A percentile compares a stretch with the other conserved stretches of the same genome.
phyloP scores from a whole-genome alignment of 1,140 invertebrate species.

The Asobara japonica region DNA sequence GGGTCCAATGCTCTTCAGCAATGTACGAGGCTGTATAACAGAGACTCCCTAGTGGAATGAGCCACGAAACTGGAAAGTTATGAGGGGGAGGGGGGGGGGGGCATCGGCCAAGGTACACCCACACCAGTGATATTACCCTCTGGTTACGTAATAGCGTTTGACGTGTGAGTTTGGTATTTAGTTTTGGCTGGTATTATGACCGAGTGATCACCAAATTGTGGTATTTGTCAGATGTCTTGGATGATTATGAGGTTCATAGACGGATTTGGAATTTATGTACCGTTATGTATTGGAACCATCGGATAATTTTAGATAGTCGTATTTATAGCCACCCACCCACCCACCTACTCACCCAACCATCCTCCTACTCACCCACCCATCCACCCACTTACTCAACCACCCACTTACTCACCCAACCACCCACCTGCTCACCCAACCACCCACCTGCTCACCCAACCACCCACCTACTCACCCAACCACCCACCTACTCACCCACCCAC shows the following conservation, averaged over 20 bases:
- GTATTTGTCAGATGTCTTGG: neutral
- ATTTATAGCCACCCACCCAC: too few relatives aligned
- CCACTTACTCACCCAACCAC: too few relatives aligned
- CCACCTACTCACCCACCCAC: too few relatives aligned
- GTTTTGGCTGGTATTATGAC: neutral
- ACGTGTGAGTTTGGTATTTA: neutral
- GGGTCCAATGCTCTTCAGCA: slow-evolving; percentile 7
- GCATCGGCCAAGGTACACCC: neutral
- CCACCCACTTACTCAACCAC: too few relatives aligned
- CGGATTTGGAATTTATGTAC: too few relatives aligned
- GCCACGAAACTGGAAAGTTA: slow-evolving; percentile 23
- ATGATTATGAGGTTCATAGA: neutral
- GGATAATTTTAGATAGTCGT: too few relatives aligned
- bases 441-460: too few relatives aligned
- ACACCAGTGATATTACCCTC: slow-evolving; percentile 41
- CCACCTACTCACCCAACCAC: too few relatives aligned
- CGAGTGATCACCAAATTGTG: neutral
- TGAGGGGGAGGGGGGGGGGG: neutral
- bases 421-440: too few relatives aligned
- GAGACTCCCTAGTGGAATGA: slow-evolving; percentile 16
- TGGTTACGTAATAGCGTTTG: slow-evolving; percentile 39
- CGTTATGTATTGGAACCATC: too few relatives aligned
- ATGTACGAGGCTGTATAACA: neutral
- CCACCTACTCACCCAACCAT: too few relatives aligned
- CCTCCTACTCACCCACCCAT: too few relatives aligned